Percentiles rank a stretch among this genome's conserved stretches.
phyloP scores from a whole-genome alignment of 2,888 invertebrate species.

The Dryococelus australis region DNA sequence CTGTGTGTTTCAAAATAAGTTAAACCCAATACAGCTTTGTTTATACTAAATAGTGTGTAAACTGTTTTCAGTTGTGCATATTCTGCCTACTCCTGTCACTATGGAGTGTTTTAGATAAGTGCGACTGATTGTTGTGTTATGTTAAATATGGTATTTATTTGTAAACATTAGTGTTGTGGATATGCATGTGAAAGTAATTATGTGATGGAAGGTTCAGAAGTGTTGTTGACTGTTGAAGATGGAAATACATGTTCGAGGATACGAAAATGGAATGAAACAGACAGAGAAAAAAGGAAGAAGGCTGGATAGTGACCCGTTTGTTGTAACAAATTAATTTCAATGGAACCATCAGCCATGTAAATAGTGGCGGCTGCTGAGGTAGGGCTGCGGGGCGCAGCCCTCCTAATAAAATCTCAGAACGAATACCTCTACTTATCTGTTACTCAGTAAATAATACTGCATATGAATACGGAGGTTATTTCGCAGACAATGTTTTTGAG shows the following conservation, averaged over 20 bases:
- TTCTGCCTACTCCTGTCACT: too few relatives aligned
- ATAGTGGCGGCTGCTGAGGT: too few relatives aligned
- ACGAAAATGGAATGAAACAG: too few relatives aligned
- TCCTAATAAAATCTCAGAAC: too few relatives aligned
- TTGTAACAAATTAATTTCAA: neutral
- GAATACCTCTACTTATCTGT: too few relatives aligned
- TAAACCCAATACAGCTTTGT: neutral
- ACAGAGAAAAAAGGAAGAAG: neutral
- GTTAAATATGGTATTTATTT: neutral
- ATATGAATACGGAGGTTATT: too few relatives aligned
- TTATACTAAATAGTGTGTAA: neutral
- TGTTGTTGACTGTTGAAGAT: neutral
- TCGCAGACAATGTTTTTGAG: too few relatives aligned
- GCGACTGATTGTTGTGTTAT: neutral
- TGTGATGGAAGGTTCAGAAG: neutral
- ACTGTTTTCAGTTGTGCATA: neutral
- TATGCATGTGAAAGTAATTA: neutral
- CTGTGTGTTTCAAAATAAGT: slow-evolving; percentile 18
- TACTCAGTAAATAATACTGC: too few relatives aligned
- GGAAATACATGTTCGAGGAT: neutral
- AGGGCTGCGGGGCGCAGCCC: too few relatives aligned
- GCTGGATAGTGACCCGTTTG: neutral
- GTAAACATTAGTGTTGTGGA: neutral
- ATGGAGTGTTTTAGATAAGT: too few relatives aligned
- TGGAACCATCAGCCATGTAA: neutral